Conservation (phyloP, 1,140 invertebrate genomes). For the Dendrolimus punctatus region DNA sequence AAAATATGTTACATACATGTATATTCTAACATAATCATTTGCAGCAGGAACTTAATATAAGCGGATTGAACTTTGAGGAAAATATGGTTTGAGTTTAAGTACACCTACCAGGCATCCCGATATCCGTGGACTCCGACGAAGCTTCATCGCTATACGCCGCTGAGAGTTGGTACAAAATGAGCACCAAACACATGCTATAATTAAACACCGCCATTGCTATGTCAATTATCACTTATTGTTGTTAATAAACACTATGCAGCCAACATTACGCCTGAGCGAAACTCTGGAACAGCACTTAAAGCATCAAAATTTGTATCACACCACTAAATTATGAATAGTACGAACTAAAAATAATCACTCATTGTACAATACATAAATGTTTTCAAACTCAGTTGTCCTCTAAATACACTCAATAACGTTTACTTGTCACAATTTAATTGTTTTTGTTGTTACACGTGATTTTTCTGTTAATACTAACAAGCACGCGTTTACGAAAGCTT, state of each 20-base stretch:
- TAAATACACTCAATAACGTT: constrained; percentile 12
- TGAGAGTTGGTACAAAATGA: constrained; percentile 54
- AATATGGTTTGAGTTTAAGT: not conserved
- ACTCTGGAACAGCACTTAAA: not conserved
- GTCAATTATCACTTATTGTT: constrained; percentile 47
- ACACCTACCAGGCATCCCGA: constrained; percentile 45
- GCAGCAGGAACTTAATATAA: too few species aligned
- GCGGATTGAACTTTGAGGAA: not conserved
- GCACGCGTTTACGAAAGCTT: constrained; percentile 29
- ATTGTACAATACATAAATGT: constrained; percentile 3
- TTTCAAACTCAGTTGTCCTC: constrained; percentile 20
- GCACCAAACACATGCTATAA: constrained; percentile 56
- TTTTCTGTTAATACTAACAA: constrained; percentile 15
- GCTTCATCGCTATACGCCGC: constrained; percentile 42
- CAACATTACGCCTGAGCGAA: constrained; percentile 36
- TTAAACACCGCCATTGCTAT: constrained; percentile 54
- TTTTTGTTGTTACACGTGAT: constrained; percentile 1
- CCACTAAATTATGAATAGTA: constrained; percentile 25
- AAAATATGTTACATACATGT: too few species aligned
- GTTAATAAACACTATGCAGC: constrained; percentile 40
- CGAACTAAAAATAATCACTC: constrained; percentile 24
- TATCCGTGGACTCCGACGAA: constrained; percentile 49
- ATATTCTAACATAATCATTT: too few species aligned
- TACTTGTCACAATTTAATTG: constrained; percentile 10
- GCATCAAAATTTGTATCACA: constrained; percentile 19